Evolutionary conservation across 2,888 invertebrate genomes (phyloP), one percentile per base, ranked within the genome.

Genomic region (Drosophila parthenogenetica): DNA sequence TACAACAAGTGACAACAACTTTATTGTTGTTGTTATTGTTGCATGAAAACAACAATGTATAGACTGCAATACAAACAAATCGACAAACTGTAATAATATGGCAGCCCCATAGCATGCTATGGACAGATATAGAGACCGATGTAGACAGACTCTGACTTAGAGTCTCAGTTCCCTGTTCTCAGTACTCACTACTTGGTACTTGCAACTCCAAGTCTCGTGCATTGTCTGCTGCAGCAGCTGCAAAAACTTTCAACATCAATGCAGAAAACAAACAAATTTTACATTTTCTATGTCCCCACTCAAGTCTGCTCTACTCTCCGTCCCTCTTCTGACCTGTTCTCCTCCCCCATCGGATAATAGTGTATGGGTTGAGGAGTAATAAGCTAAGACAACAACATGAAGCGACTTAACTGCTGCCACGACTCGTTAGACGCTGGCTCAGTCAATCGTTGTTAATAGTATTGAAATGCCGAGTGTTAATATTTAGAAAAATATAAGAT

Each of bases 211-310:
- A 35, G 32, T 17, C 32, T 35, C 29, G 25, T 69, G 73, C 71
- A 80, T 80, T 83, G 84, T 83, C 71, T 80, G 81, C 67, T 71
- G 80, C 81, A 79, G 77, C 82, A 82, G 82, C 82, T 82, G 82
- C 77, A 77, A 79, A 74, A 85, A 82, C 82, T 85, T 82, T 85
- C 86, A 82, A 75, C 86, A 82, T 79, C 82, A 72, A 82, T 82
- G 79, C 69, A 75, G 82, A 68, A 71, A 82, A 82, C 82, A 85
- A 85, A 82, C 86, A 82, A 85, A 82, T 82, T 82, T 82, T 65
- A 65, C 69, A 85, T 82, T 85, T 81, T 73, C 84, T 49, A 79
- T 79, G 66, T 75, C 64, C 50, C 40, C 10, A 13, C 10, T 39
- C 17, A 48, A 45, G 49, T 10, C 35, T 19, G 13, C 5, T 13